Evolutionary conservation across 2,888 invertebrate genomes (phyloP).

Genomic region (Steinernema hermaphroditum): DNA sequence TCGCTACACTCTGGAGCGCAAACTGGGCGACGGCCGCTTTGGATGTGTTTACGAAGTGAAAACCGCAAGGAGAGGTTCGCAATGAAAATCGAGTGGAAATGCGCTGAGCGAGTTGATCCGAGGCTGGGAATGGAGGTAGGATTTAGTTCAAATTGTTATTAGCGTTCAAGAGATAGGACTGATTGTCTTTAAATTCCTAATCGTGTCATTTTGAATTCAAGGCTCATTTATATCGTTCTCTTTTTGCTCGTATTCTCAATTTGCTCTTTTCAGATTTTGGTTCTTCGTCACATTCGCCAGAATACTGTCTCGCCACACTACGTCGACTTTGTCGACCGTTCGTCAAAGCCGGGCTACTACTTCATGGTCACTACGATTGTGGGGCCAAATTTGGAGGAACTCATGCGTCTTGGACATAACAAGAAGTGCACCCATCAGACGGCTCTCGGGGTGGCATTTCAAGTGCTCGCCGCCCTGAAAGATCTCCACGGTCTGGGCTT

Average conservation of each 20-base stretch:
- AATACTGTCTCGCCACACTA: constrained; percentile 27
- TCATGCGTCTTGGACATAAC: not conserved
- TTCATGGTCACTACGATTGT: constrained; percentile 29
- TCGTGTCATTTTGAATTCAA: not conserved
- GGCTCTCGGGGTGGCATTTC: constrained; percentile 2
- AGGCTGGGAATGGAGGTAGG: constrained; percentile 26
- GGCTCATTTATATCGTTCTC: not conserved
- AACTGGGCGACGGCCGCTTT: constrained; percentile 40
- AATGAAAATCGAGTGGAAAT: constrained; percentile 25
- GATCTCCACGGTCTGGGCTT: constrained; percentile 25
- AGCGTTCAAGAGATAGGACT: not conserved
- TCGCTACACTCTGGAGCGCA: not conserved
- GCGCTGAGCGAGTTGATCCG: constrained; percentile 7
- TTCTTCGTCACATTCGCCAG: constrained; percentile 29
- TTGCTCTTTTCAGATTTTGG: not conserved
- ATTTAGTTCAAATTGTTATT: not conserved
- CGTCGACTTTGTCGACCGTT: constrained; percentile 26
- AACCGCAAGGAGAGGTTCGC: constrained; percentile 16
- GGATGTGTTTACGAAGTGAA: constrained; percentile 26
- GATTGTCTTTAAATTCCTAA: not conserved
- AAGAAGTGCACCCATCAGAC: not conserved
- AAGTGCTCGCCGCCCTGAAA: constrained; percentile 5
- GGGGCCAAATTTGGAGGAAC: not conserved
- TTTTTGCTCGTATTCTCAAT: not conserved
- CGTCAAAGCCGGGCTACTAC: constrained; percentile 19